Evolutionary conservation across 2,888 invertebrate genomes (phyloP).

Genomic region (Trissonchulus sp.): DNA sequence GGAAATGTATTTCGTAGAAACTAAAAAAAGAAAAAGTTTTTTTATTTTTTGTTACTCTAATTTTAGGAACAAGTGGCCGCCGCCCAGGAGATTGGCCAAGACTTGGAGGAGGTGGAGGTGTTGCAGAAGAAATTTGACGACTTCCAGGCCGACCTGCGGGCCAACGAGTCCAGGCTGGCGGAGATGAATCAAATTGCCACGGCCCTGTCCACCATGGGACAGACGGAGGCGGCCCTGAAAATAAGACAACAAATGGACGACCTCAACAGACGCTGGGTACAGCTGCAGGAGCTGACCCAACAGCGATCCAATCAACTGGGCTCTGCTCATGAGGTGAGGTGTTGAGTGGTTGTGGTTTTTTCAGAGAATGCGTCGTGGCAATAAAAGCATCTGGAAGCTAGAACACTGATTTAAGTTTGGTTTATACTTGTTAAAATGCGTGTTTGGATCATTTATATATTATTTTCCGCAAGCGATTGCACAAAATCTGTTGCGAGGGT

Average conservation of each 20-base stretch:
- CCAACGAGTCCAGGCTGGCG: slow-evolving; percentile 91
- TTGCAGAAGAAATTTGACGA: slow-evolving; percentile 99
- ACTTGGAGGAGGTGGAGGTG: slow-evolving; percentile 95
- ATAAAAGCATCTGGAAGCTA: no score
- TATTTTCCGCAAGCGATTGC: no score
- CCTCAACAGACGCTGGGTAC: slow-evolving; percentile 90
- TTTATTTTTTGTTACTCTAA: not conserved
- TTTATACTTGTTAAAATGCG: no score
- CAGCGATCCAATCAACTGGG: slow-evolving; percentile 90
- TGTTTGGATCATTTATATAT: no score
- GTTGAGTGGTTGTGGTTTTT: no score
- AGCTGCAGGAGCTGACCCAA: slow-evolving; percentile 83
- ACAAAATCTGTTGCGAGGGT: no score
- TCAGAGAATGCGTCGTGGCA: no score
- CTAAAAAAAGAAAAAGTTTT: no score
- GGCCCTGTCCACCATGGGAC: slow-evolving; percentile 81
- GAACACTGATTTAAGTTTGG: no score
- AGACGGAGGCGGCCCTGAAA: slow-evolving; percentile 96
- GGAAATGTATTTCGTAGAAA: no score
- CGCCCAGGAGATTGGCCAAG: slow-evolving; percentile 92
- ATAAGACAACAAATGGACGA: slow-evolving; percentile 97
- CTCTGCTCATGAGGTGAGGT: slow-evolving; percentile 95
- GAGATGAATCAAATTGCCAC: slow-evolving; percentile 99
- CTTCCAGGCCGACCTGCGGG: slow-evolving; percentile 83
- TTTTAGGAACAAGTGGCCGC: slow-evolving; percentile 83